A percentile compares a stretch with the other conserved stretches of the same genome.
Conservation (phyloP, 1,140 invertebrate species). For the Lordiphosa collinella region DNA sequence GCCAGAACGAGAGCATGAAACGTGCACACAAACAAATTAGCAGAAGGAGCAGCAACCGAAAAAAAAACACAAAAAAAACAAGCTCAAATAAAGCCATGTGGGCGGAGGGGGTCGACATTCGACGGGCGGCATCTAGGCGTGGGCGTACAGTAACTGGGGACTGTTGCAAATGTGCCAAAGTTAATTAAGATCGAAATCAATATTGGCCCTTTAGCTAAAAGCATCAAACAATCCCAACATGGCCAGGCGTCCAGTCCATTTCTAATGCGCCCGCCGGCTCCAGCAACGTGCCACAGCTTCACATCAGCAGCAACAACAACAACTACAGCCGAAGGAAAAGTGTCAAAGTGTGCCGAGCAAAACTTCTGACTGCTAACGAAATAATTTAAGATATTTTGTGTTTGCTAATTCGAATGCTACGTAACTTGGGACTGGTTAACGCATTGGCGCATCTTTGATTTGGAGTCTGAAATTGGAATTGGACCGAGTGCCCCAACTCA, state of each 20-base stretch:
- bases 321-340: conserved; percentile 49
- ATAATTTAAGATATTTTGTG: conserved; percentile 78
- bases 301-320: conserved; percentile 17
- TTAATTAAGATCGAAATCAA: conserved; percentile 78
- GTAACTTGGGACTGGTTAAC: conserved; percentile 53
- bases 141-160: conserved; percentile 27
- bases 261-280: conserved; percentile 57
- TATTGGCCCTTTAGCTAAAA: conserved; percentile 78
- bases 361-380: conserved; percentile 62
- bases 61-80: conserved; percentile 32
- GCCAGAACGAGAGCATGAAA: conserved; percentile 26
- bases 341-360: conserved; percentile 67
- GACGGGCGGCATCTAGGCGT: background rate
- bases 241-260: conserved; percentile 41
- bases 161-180: conserved; percentile 75
- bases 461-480: conserved; percentile 30
- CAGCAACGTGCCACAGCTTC: conserved; percentile 33
- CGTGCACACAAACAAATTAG: conserved; percentile 70
- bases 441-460: conserved; percentile 71
- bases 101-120: conserved; percentile 7
- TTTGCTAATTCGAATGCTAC: conserved; percentile 70
- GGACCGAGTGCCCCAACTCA: conserved; percentile 26
- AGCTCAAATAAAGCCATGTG: conserved; percentile 55
- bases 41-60: conserved; percentile 61
- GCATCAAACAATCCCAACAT: conserved; percentile 69